Evolutionary conservation across 2,888 invertebrate species (phyloP), one percentile per base, ranked within the genome.

Genomic region (Selenia dentaria): DNA sequence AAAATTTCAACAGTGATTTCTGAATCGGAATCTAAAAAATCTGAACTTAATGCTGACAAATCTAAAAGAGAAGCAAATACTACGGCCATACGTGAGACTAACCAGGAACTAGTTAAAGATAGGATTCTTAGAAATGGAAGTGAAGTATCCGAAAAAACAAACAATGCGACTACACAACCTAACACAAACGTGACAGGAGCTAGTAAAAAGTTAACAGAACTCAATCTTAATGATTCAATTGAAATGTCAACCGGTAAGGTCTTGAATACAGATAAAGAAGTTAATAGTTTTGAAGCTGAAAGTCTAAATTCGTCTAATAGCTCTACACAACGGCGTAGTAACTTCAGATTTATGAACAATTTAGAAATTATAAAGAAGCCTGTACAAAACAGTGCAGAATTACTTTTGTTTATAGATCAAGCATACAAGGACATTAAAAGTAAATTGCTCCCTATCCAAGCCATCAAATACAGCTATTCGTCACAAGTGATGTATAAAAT

Each of bases 401-500:
- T 45, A 1, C n/a, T 39, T 12, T 8, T 24, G 6, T 25, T 13
- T 0, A 40, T 47, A 11, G 31, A 47, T 18, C 9, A 41, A 1
- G 10, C 11, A 10, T 27, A 27, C 6, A 14, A 3, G 0, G 46
- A 47, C 3, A 36, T 47, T 14, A 40, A 36, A 27, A n/a, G 11
- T 20, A 9, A 29, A 12, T 25, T 46, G 12, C 8, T 12, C 6
- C 46, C 46, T 6, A 27, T 47, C 0, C n/a, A 35, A 2, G n/a
- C 20, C 9, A 12, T 47, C 1, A 40, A 22, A 32, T 6, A 73
- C 37, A 39, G 61, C 0, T 37, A 53, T 0, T 64, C 72, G 4
- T 44, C 47, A 0, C 54, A 64, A 0, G 51, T 67, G 0, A 51
- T 64, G 2, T 50, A 59, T 1, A 69, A 54, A 45, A 65, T 78